These are phyloP conservation scores for Halictus quadricinctus DNA, from an alignment of 2,888 invertebrate species.

Conservation along the genomic window DNA sequence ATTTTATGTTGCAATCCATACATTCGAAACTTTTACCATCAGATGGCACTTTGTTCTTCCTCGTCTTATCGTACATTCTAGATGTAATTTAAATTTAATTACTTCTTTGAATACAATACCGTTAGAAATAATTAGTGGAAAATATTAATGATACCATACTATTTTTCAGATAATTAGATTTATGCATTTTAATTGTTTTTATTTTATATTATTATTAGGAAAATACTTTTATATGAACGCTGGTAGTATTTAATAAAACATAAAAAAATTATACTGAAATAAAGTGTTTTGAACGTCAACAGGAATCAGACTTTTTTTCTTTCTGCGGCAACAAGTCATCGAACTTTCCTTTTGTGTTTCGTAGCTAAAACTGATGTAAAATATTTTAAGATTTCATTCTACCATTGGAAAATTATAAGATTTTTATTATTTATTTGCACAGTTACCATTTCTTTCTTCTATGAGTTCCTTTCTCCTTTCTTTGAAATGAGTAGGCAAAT, in stretches of 20 bases:
- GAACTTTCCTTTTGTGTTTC: slow-evolving; percentile 16
- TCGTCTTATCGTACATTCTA: not conserved
- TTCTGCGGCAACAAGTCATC: not conserved
- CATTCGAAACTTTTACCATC: not conserved
- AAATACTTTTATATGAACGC: not conserved
- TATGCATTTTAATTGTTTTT: not conserved
- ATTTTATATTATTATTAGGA: slow-evolving; percentile 7
- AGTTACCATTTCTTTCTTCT: slow-evolving; percentile 73
- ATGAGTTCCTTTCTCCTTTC: slow-evolving; percentile 83
- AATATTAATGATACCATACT: not conserved
- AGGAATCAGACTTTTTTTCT: not conserved
- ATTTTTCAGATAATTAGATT: slow-evolving; percentile 23
- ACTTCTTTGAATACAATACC: not conserved
- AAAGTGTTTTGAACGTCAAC: not conserved
- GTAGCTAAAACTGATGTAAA: slow-evolving; percentile 41
- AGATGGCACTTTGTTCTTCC: not conserved
- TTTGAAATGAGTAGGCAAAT: slow-evolving; percentile 85
- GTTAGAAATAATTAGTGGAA: not conserved
- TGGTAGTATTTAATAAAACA: not conserved
- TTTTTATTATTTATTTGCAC: not conserved
- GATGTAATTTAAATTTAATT: not conserved
- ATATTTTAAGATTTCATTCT: not conserved
- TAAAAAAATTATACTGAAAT: slow-evolving; percentile 5
- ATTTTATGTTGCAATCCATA: not conserved
- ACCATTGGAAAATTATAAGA: not conserved